Evolutionary conservation across 2,888 invertebrate species (phyloP).

Genomic region (Chaetogeoica ovagalla): DNA sequence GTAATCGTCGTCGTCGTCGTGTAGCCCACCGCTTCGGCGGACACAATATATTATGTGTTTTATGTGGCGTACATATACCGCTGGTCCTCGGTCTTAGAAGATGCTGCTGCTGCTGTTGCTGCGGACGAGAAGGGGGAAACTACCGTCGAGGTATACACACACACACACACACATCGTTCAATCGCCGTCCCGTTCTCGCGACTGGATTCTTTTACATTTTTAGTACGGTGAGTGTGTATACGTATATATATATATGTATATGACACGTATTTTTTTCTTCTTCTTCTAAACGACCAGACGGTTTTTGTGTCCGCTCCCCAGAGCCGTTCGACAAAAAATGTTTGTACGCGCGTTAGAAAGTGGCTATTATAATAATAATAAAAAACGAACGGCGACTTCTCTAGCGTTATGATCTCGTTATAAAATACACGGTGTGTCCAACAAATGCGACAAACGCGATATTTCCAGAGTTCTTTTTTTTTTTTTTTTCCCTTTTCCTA

Average conservation of each 20-base stretch:
- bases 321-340: constrained; percentile 48
- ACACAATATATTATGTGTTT: constrained; percentile 4
- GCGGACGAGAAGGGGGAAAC: background rate
- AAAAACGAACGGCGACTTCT: too few relatives aligned
- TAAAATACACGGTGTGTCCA: too few relatives aligned
- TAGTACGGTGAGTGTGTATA: too few relatives aligned
- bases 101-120: background rate
- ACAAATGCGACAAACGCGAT: too few relatives aligned
- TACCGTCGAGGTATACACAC: constrained; percentile 26
- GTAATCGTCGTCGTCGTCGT: constrained; percentile 15
- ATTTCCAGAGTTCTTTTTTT: too few relatives aligned
- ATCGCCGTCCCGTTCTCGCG: constrained; percentile 38
- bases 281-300: constrained; percentile 41
- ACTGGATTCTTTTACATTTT: constrained; percentile 51
- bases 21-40: constrained; percentile 33
- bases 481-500: too few relatives aligned
- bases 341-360: constrained; percentile 51
- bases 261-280: constrained; percentile 47
- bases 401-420: too few relatives aligned
- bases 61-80: background rate
- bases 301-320: constrained; percentile 33
- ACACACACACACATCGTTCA: constrained; percentile 13
- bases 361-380: constrained; percentile 9
- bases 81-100: background rate
- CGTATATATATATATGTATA: too few relatives aligned